A percentile compares a stretch with the other conserved stretches of the same genome.
phyloP scores from a whole-genome alignment of 2,797 vertebrate genomes.

The Danio aesculapii region DNA sequence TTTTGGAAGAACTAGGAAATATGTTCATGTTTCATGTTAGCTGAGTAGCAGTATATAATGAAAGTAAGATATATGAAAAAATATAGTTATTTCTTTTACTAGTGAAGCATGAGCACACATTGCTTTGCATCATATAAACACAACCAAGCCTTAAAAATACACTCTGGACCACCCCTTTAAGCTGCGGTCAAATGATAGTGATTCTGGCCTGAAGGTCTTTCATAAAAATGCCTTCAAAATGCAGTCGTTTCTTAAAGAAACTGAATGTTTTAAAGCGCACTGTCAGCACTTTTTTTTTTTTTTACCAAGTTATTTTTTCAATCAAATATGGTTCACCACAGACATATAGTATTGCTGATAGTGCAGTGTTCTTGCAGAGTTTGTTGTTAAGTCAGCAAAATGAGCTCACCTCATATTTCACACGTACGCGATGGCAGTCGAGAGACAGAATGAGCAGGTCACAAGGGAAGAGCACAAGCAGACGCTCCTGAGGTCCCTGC shows the following conservation, averaged over 20 bases:
- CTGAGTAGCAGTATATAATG: too few species aligned
- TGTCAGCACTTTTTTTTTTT: neutral
- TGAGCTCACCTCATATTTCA: constrained; percentile 82
- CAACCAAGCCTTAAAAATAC: too few species aligned
- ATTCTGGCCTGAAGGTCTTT: neutral
- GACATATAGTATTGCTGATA: neutral
- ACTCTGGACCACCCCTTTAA: too few species aligned
- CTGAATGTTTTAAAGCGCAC: neutral
- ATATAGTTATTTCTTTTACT: too few species aligned
- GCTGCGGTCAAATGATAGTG: neutral
- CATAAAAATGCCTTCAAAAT: too few species aligned
- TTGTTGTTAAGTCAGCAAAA: constrained; percentile 19
- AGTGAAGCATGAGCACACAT: too few species aligned
- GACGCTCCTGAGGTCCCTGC: constrained; percentile 79
- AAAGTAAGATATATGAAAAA: too few species aligned
- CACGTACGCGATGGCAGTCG: constrained; percentile 72
- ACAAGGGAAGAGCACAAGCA: constrained; percentile 84
- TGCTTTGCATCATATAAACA: too few species aligned
- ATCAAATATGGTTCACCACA: neutral
- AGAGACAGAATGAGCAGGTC: constrained; percentile 85
- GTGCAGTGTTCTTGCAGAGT: neutral
- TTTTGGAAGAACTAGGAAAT: too few species aligned
- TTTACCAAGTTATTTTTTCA: neutral
- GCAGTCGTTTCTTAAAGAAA: neutral
- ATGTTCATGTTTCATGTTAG: too few species aligned